Conservation (phyloP, 2,113 vertebrate species). For the Limnothrissa miodon region DNA sequence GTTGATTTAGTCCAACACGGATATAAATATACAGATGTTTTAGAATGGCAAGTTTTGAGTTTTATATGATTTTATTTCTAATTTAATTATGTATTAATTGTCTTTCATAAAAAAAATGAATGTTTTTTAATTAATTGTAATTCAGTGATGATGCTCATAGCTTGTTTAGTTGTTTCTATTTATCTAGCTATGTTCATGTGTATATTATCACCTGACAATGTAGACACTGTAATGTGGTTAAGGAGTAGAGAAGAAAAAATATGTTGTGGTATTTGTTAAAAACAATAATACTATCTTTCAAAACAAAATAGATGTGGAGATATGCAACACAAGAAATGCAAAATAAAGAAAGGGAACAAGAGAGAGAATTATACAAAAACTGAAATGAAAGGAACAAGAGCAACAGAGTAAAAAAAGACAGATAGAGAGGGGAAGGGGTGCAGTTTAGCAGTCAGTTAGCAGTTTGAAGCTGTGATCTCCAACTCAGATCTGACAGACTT, state of each 20-base stretch:
- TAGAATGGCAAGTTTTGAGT: too few species aligned
- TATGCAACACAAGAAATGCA: neutral
- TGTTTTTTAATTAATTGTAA: too few species aligned
- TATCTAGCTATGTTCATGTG: too few species aligned
- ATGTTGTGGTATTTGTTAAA: too few species aligned
- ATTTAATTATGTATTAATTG: too few species aligned
- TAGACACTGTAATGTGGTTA: neutral
- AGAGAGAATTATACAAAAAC: neutral
- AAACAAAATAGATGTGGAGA: neutral
- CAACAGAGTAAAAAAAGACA: neutral
- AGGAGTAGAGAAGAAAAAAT: neutral
- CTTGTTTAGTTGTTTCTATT: too few species aligned
- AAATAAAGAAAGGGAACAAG: neutral
- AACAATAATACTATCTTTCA: too few species aligned
- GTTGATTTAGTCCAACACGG: neutral
- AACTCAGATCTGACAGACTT: neutral
- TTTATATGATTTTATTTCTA: too few species aligned
- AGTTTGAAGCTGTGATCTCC: neutral
- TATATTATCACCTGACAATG: too few species aligned
- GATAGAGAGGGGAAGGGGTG: neutral
- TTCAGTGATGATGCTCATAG: too few species aligned
- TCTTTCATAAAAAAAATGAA: too few species aligned
- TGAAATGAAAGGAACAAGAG: slow-evolving; percentile 42
- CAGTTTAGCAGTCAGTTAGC: neutral
- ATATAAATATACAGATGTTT: neutral